A percentile compares a stretch with the other conserved stretches of the same genome.
phyloP scores from a whole-genome alignment of 2,888 invertebrate genomes.

The Chalcis sispes region DNA sequence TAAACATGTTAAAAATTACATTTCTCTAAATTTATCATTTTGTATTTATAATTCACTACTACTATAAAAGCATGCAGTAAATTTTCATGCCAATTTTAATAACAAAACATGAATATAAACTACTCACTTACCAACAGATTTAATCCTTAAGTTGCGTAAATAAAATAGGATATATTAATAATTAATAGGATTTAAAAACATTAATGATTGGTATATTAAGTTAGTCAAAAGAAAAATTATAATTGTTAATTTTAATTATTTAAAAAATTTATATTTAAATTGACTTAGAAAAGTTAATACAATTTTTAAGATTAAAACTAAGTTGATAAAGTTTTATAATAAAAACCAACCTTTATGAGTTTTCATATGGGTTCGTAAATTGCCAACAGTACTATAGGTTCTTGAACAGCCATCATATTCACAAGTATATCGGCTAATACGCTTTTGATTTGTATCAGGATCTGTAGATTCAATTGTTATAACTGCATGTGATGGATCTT shows the following conservation, averaged over 20 bases:
- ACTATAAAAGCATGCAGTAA: conserved; percentile 4
- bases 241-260: not conserved
- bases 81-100: conserved; percentile 29
- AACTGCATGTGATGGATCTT: conserved; percentile 83
- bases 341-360: conserved; percentile 89
- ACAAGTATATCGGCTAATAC: conserved; percentile 87
- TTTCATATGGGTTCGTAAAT: conserved; percentile 95
- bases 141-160: conserved; percentile 62
- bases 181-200: no score
- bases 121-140: conserved; percentile 62
- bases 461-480: conserved; percentile 82
- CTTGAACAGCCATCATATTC: conserved; percentile 92
- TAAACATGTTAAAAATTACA: conserved; percentile 20
- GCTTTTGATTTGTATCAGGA: conserved; percentile 79
- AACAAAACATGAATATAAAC: conserved; percentile 6
- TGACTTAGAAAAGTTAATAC: not conserved
- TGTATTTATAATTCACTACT: conserved; percentile 3
- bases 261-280: not conserved
- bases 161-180: conserved; percentile 44
- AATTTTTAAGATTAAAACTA: conserved; percentile 18
- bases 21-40: conserved; percentile 18
- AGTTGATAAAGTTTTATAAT: conserved; percentile 20
- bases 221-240: not conserved
- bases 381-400: conserved; percentile 95
- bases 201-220: not conserved